These are phyloP conservation scores for Kryptopterus vitreolus DNA, from an alignment of 2,797 vertebrate species.

Conservation along the genomic window DNA sequence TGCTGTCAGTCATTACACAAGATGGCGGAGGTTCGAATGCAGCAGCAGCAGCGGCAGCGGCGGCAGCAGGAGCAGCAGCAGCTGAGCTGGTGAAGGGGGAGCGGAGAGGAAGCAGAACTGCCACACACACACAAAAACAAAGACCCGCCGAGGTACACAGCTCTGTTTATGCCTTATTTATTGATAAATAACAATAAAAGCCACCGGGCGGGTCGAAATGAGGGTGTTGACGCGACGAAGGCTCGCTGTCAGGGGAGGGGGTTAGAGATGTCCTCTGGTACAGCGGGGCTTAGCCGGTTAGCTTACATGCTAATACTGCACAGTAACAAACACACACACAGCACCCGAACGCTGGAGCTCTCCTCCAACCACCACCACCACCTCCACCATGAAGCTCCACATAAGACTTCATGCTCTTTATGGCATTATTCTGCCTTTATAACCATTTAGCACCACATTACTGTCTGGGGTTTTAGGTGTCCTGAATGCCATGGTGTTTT, in stretches of 20 bases:
- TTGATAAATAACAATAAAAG: too few species aligned
- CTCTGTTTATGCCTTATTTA: background rate
- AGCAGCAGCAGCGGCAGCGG: constrained; percentile 51
- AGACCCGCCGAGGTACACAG: constrained; percentile 67
- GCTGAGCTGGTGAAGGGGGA: constrained; percentile 57
- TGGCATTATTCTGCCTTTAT: too few species aligned
- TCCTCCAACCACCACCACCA: too few species aligned
- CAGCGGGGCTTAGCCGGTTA: constrained; percentile 24
- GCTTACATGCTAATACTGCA: background rate
- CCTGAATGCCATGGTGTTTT: too few species aligned
- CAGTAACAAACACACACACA: too few species aligned
- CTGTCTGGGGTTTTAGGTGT: too few species aligned
- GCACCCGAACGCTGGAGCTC: too few species aligned
- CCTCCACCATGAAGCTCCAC: too few species aligned
- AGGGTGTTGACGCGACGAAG: too few species aligned
- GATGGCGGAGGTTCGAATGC: constrained; percentile 69
- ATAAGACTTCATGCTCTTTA: too few species aligned
- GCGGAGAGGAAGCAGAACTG: constrained; percentile 64
- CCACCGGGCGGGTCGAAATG: accelerated
- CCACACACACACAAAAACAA: too few species aligned
- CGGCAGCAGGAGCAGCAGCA: constrained; percentile 61
- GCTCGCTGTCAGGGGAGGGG: constrained; percentile 31
- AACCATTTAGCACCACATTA: too few species aligned
- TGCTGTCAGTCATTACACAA: constrained; percentile 71
- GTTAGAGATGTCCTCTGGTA: constrained; percentile 19